Percentiles rank a stretch among this genome's conserved stretches.
Conservation (phyloP, 2,797 vertebrate species). For the Acropternis orthonyx region DNA sequence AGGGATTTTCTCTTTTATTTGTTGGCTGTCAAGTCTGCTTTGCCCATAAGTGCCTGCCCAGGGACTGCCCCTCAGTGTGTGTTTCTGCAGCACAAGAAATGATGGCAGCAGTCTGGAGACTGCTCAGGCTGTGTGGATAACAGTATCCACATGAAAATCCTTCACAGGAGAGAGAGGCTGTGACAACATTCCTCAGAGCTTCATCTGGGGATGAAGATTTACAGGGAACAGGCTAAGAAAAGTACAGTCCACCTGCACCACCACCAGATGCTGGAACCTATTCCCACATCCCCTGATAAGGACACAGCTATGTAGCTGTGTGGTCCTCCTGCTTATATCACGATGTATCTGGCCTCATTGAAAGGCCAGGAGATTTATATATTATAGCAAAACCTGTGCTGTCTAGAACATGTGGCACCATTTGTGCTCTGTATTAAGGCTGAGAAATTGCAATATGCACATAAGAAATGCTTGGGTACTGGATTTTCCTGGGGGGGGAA, state of each 20-base stretch:
- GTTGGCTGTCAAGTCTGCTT: background rate
- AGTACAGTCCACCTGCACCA: background rate
- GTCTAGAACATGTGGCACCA: background rate
- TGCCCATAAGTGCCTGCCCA: background rate
- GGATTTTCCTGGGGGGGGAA: background rate
- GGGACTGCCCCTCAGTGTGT: background rate
- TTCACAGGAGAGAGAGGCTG: background rate
- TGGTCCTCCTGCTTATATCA: background rate
- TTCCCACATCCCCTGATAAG: background rate
- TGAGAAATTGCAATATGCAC: background rate
- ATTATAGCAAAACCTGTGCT: background rate
- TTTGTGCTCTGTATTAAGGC: background rate
- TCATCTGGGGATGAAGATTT: background rate
- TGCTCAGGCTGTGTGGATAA: background rate
- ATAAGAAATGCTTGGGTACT: background rate
- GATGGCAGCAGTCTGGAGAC: background rate
- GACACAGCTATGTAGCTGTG: background rate
- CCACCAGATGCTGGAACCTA: background rate
- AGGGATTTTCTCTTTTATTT: background rate
- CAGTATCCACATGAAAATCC: background rate
- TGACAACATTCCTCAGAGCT: background rate
- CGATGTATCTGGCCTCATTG: rapidly evolving
- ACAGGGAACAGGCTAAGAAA: background rate
- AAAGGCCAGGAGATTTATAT: background rate
- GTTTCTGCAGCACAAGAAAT: background rate